Conservation (phyloP, 2,113 vertebrate genomes). For the Cebus imitator region DNA sequence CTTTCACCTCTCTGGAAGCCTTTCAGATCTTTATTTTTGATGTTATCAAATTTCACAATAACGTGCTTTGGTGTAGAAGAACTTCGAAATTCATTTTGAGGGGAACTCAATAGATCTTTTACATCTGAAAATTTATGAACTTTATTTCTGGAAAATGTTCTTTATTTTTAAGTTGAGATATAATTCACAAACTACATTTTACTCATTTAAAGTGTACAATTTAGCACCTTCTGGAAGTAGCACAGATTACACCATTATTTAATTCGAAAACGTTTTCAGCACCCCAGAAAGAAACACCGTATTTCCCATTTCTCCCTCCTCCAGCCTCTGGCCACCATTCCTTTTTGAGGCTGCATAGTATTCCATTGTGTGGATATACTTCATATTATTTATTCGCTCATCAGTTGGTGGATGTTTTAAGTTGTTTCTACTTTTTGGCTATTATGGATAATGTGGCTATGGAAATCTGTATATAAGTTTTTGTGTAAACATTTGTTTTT, state of each 20-base stretch:
- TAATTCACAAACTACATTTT: too few relatives aligned
- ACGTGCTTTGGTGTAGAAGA: too few relatives aligned
- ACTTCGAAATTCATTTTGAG: too few relatives aligned
- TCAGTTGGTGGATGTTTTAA: background rate
- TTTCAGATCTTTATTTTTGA: too few relatives aligned
- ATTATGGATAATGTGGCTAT: background rate
- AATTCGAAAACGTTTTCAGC: background rate
- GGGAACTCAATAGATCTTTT: too few relatives aligned
- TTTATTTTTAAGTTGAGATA: too few relatives aligned
- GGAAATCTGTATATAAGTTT: background rate
- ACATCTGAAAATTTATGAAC: too few relatives aligned
- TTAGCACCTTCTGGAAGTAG: too few relatives aligned
- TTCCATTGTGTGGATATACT: background rate
- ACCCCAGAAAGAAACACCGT: background rate
- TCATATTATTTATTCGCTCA: fast-evolving
- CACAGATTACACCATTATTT: background rate
- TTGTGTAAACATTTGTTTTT: background rate
- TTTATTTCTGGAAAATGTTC: too few relatives aligned
- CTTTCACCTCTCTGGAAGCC: too few relatives aligned
- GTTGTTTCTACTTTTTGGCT: background rate
- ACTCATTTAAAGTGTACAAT: too few relatives aligned
- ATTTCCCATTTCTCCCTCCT: background rate
- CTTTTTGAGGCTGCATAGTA: background rate
- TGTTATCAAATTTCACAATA: too few relatives aligned
- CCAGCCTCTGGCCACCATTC: background rate